phyloP scores from a whole-genome alignment of 2,113 vertebrate genomes.

The Dromiciops gliroides region DNA sequence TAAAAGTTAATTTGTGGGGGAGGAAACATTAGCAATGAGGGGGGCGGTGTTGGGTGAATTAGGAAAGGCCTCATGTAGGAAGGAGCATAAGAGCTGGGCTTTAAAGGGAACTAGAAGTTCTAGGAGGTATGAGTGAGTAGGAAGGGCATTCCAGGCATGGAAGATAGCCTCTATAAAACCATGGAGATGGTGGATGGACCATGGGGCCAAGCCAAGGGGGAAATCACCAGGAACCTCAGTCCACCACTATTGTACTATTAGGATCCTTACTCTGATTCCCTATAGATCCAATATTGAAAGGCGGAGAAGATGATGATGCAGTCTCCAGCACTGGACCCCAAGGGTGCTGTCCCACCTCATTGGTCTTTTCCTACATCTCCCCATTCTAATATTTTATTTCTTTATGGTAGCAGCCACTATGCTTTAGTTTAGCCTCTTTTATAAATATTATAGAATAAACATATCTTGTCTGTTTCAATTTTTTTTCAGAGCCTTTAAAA shows the following conservation, averaged over 20 bases:
- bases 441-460: not conserved
- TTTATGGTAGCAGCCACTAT: not conserved
- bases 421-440: not conserved
- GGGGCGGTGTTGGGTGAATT: not conserved
- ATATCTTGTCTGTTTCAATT: not conserved
- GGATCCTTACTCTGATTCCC: not conserved
- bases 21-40: not conserved
- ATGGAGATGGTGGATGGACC: not conserved
- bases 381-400: not conserved
- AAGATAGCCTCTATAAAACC: not conserved
- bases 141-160: not conserved
- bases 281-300: not conserved
- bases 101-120: not conserved
- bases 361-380: not conserved
- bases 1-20: not conserved
- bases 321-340: not conserved
- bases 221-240: not conserved
- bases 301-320: not conserved
- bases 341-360: not conserved
- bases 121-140: not conserved
- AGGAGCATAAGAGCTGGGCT: not conserved
- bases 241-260: not conserved
- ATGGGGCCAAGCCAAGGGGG: not conserved
- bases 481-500: not conserved
- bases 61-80: not conserved